Evolutionary conservation across 2,797 vertebrate species (phyloP), one percentile per base, ranked within the genome.

Genomic region (Thunnus albacares): DNA sequence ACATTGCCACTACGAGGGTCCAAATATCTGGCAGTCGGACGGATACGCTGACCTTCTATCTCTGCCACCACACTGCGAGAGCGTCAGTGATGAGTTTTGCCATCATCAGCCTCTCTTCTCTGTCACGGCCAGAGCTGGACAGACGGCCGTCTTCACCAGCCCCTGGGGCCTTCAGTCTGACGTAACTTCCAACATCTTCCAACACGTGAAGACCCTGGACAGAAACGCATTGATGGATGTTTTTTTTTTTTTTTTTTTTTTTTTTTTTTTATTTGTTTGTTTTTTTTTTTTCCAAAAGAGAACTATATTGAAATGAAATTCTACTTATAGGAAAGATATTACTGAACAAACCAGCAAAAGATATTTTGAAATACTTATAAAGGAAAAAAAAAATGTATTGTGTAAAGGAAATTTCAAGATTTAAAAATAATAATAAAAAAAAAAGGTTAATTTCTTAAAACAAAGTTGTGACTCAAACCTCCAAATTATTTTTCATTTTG

Each of bases 311-410:
- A 93, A 89, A 91, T 87, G 83, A 96, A 88, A 93, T 90, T 93
- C 87, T 94, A 93, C 90, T 90, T 94, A 88, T 92, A 94, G 85
- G 77, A 93, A 90, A 94, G 89, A 92, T 95, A 93, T 89, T 89
- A 90, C 85, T 84, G 87, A 93, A 92, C 92, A 95, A 95, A 93
- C 93, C 94, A 96, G 94, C 94, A 94, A 86, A 92, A 87, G 78
- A 93, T 95, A 96, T 96, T 96, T 96, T 96, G 93, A 93, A 94
- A 94, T 95, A 95, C 92, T 66, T 90, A 87, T 88, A 92, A 92
- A 90, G 55, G 87, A 79, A 11, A 43, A 43, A 43, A 60, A 93
- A 92, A 88, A 77, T 86, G 79, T 95, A 94, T 95, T 81, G 64
- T 91, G 62, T 93, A 90, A 93, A 90, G 20, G 58, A 88, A 24